Percentiles rank a stretch among this genome's conserved stretches.
Evolutionary conservation across 2,888 invertebrate genomes (phyloP).

Genomic region (Harmothoe impar): DNA sequence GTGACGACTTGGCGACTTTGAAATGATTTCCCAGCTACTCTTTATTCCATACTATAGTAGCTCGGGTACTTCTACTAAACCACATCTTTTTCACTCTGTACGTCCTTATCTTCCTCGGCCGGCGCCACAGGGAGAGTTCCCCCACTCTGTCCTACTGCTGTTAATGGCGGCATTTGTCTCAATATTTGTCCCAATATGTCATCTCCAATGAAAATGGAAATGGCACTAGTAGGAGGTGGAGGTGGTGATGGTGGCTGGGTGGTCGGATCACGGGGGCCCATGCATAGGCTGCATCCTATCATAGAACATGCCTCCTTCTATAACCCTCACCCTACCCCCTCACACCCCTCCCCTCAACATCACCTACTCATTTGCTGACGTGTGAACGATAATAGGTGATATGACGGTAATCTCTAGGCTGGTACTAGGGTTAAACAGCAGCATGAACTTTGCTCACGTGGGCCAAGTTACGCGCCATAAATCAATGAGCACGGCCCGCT

Average conservation of each 20-base stretch:
- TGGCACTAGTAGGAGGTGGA: neutral
- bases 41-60: too few relatives aligned
- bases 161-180: conserved; percentile 31
- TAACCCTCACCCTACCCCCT: too few relatives aligned
- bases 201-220: conserved; percentile 53
- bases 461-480: conserved; percentile 31
- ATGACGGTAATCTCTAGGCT: conserved; percentile 2
- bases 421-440: conserved; percentile 2
- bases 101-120: too few relatives aligned
- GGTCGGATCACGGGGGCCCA: neutral
- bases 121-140: neutral
- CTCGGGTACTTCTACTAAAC: too few relatives aligned
- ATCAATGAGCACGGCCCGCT: conserved; percentile 19
- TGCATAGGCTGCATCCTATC: conserved; percentile 20
- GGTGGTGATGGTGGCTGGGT: neutral
- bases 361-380: neutral
- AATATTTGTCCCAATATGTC: conserved; percentile 50
- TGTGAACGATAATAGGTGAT: conserved; percentile 32
- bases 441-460: conserved; percentile 30
- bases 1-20: too few relatives aligned
- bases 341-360: neutral
- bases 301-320: neutral
- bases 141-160: neutral
- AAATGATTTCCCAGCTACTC: too few relatives aligned
- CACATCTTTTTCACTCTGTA: too few relatives aligned